These are phyloP conservation scores for Monopterus albus DNA, from an alignment of 2,113 vertebrate genomes.

Conservation along the genomic window DNA sequence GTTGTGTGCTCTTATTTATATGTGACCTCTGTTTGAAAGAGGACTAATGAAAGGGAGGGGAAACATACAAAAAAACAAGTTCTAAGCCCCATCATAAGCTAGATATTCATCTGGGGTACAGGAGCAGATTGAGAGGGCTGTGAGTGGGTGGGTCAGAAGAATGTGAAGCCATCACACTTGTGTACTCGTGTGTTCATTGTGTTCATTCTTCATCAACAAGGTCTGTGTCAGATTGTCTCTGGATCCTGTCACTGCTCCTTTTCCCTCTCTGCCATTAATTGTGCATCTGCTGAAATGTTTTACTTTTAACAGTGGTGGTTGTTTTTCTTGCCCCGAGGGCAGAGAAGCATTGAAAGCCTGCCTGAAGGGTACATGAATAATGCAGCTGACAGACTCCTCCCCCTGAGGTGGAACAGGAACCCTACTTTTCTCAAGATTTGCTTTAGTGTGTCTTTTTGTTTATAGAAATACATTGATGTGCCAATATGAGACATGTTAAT, in stretches of 20 bases:
- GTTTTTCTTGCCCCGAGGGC: constrained; percentile 95
- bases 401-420: constrained; percentile 92
- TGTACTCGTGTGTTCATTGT: too few species aligned
- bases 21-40: constrained; percentile 47
- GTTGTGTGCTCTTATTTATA: constrained; percentile 18
- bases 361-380: constrained; percentile 99
- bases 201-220: not conserved
- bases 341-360: constrained; percentile 99
- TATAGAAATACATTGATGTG: constrained; percentile 93
- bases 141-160: constrained; percentile 8
- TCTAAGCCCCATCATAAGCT: not conserved
- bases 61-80: not conserved
- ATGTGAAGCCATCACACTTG: constrained; percentile 19
- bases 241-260: constrained; percentile 76
- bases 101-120: not conserved
- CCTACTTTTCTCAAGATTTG: constrained; percentile 96
- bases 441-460: constrained; percentile 95
- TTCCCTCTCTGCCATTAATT: constrained; percentile 93
- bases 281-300: constrained; percentile 99
- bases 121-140: constrained; percentile 15
- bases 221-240: constrained; percentile 35
- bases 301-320: constrained; percentile 99
- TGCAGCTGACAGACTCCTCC: constrained; percentile 99
- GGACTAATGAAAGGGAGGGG: constrained; percentile 32
- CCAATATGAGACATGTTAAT: constrained; percentile 93